Percentiles rank a stretch among this genome's conserved stretches.
Conservation (phyloP, 2,797 vertebrate genomes). For the Astyanax mexicanus region DNA sequence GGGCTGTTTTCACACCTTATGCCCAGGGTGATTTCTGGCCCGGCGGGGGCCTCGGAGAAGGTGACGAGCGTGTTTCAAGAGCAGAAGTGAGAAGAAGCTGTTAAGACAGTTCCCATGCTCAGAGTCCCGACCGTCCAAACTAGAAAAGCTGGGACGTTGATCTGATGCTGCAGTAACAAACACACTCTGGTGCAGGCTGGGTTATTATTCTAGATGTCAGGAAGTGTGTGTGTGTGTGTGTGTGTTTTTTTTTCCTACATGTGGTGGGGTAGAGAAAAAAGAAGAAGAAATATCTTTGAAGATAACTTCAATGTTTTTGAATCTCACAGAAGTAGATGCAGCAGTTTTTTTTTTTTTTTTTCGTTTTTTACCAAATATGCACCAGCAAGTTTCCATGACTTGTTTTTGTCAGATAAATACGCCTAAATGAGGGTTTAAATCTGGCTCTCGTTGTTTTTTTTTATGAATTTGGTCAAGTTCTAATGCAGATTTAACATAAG, state of each 20-base stretch:
- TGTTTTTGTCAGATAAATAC: background rate
- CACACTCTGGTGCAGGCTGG: slow-evolving; percentile 26
- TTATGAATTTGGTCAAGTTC: no score
- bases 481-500: background rate
- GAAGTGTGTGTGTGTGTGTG: no score
- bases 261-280: slow-evolving; percentile 37
- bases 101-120: slow-evolving; percentile 51
- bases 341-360: slow-evolving; percentile 15
- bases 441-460: background rate
- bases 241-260: slow-evolving; percentile 31
- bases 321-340: background rate
- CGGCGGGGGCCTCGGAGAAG: slow-evolving; percentile 16
- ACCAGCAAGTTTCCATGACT: background rate
- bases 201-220: slow-evolving; percentile 40
- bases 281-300: background rate
- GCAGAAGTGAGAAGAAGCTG: slow-evolving; percentile 40
- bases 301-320: background rate
- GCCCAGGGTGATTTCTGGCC: slow-evolving; percentile 6
- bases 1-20: slow-evolving; percentile 45
- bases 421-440: background rate
- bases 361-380: background rate
- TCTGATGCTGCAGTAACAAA: slow-evolving; percentile 48
- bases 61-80: background rate
- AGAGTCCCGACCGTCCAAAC: background rate
- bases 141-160: slow-evolving; percentile 32